These are phyloP conservation scores for Silurus meridionalis DNA, from an alignment of 2,113 vertebrate species.

Conservation along the genomic window DNA sequence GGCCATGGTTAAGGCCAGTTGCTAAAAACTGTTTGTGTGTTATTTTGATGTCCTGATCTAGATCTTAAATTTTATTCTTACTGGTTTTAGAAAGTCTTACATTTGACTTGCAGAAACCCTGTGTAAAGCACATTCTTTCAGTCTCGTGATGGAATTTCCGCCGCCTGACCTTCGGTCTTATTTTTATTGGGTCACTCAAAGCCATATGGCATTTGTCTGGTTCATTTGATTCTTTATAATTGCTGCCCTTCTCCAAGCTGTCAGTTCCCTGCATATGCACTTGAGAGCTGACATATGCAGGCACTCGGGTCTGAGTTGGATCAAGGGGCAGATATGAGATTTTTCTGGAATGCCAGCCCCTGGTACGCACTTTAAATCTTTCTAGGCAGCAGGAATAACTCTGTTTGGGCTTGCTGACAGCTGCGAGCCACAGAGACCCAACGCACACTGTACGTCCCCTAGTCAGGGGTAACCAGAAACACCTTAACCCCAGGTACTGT, in stretches of 20 bases:
- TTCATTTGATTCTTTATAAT: constrained; percentile 8
- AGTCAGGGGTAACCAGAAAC: constrained; percentile 20
- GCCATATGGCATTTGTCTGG: not conserved
- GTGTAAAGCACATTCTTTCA: too few relatives aligned
- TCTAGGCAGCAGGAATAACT: constrained; percentile 5
- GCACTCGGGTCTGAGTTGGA: not conserved
- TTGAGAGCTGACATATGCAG: not conserved
- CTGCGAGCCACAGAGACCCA: constrained; percentile 1
- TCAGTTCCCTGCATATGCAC: not conserved
- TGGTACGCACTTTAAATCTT: not conserved
- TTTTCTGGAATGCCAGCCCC: constrained; percentile 9
- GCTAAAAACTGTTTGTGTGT: too few relatives aligned
- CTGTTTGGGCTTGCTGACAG: constrained; percentile 20
- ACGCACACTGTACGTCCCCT: constrained; percentile 3
- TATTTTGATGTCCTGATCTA: too few relatives aligned
- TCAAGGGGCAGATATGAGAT: not conserved
- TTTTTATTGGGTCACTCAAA: not conserved
- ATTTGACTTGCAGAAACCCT: too few relatives aligned
- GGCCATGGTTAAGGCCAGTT: too few relatives aligned
- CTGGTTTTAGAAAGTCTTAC: too few relatives aligned
- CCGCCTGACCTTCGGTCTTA: not conserved
- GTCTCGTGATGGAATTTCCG: too few relatives aligned
- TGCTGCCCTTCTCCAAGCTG: not conserved
- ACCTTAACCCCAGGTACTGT: constrained; percentile 15
- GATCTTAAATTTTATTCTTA: too few relatives aligned